Base-by-base conservation (phyloP, 2,888 invertebrate species). In the Syrphus vitripennis region DNA sequence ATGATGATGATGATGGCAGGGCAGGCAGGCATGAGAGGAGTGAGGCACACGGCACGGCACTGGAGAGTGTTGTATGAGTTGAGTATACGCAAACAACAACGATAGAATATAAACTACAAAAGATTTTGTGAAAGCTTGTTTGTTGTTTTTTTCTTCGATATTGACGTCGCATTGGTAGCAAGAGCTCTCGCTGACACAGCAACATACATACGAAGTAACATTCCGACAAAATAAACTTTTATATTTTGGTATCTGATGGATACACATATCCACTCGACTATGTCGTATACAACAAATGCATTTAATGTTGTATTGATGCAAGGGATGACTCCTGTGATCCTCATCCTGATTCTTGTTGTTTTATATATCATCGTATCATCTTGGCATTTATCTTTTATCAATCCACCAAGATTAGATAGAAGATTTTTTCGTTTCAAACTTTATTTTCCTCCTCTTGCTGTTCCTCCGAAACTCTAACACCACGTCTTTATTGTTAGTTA, bases 31-130 rank as follows among this genome's bases (percentile, higher is more conserved):
- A 76, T 67, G 78, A 72, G 83, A 83, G 76, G 79, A 80, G 21
- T 37, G n/a, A n/a, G n/a, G n/a, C n/a, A n/a, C n/a, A n/a, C n/a
- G n/a, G n/a, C n/a, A n/a, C n/a, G n/a, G 48, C 19, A 72, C 79
- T 80, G 79, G 87, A 83, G 83, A 86, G 82, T 86, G 86, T 86
- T 86, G 82, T 82, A 82, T 78, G 82, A 82, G 69, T 78, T 74
- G 74, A 82, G 82, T 78, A 45, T 29, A 86, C 74, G 75, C 71
- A 86, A 82, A 78, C 77, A 74, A 72, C 71, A 84, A 67, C 59
- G 67, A 74, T 42, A 42, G 26, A 67, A 50, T 61, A 80, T 81
- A 67, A 67, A 81, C 71, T 76, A 80, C 31, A 65, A 65, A 50
- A 84, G 71, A 77, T 69, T 45, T 83, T 79, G 76, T 55, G 72